Evolutionary conservation across 1,140 invertebrate species (phyloP), one percentile per base, ranked within the genome.

Genomic region (Listronotus bonariensis): DNA sequence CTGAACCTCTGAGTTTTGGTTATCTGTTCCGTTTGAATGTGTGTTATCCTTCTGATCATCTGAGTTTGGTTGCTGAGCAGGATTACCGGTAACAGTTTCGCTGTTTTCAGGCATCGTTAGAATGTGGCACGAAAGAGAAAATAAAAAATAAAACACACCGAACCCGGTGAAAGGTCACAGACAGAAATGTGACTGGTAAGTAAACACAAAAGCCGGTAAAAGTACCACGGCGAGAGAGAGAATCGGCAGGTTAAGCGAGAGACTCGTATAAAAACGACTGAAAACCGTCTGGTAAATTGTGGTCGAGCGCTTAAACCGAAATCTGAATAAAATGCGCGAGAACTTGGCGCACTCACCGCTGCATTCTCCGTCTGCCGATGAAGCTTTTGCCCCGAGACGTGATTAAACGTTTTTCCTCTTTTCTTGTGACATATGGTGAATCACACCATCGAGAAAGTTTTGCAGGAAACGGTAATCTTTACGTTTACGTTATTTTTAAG

Each of bases 361-460:
- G 32, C 51, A 38, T 38, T 53, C 32, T 40, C 51, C 31, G n/a
- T 9, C 48, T n/a, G 14, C 51, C 14, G 14, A 43, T 26, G n/a
- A 20, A 31, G 54, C 40, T 11, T n/a, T n/a, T 18, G 12, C 38
- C 38, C 40, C 32, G 31, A 8, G 14, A 14, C 31, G 20, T 38
- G 41, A 8, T n/a, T 18, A 43, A 43, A 2, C 41, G 2, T 31
- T 57, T 42, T 32, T 40, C 32, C 52, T 38, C 18, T 41, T 43
- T 48, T 48, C 20, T 45, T 48, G 55, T 48, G 55, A 57, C 55
- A 42, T 57, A 57, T 57, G 55, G 36, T 57, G 55, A 41, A 34
- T 55, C 53, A 31, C 48, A 31, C 8, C 17, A 31, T 6, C 32
- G 36, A 15, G 34, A 54, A 54, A 54, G 52, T 54, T 54, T 36